Conservation (phyloP, 2,888 invertebrate genomes). For the Podabrus alpinus region DNA sequence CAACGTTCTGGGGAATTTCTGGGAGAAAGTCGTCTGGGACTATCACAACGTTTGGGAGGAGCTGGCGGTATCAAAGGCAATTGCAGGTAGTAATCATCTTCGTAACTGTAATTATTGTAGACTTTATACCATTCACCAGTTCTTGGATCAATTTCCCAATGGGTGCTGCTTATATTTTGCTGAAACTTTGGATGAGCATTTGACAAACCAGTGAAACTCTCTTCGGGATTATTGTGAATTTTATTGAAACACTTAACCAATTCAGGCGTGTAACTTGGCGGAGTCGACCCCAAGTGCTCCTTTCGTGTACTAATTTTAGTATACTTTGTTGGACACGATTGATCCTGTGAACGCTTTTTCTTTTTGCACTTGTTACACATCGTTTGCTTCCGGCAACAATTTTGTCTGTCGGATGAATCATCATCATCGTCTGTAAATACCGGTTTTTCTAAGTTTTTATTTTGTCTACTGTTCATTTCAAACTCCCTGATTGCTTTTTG, state of each 20-base stretch:
- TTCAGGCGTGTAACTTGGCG: neutral
- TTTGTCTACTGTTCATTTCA: constrained; percentile 49
- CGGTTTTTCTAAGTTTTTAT: constrained; percentile 49
- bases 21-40: neutral
- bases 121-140: constrained; percentile 48
- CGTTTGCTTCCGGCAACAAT: neutral
- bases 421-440: constrained; percentile 36
- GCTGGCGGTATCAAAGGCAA: neutral
- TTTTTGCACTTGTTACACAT: neutral
- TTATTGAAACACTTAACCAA: neutral
- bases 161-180: neutral
- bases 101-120: constrained; percentile 15
- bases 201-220: neutral
- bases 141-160: constrained; percentile 43
- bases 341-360: neutral
- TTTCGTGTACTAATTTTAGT: constrained; percentile 26
- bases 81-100: neutral
- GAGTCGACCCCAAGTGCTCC: neutral
- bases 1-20: neutral
- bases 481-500: constrained; percentile 50
- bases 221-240: neutral
- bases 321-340: neutral
- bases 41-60: neutral
- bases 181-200: neutral
- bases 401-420: neutral